phyloP scores from a whole-genome alignment of 2,888 invertebrate genomes.

The Pocota personata region DNA sequence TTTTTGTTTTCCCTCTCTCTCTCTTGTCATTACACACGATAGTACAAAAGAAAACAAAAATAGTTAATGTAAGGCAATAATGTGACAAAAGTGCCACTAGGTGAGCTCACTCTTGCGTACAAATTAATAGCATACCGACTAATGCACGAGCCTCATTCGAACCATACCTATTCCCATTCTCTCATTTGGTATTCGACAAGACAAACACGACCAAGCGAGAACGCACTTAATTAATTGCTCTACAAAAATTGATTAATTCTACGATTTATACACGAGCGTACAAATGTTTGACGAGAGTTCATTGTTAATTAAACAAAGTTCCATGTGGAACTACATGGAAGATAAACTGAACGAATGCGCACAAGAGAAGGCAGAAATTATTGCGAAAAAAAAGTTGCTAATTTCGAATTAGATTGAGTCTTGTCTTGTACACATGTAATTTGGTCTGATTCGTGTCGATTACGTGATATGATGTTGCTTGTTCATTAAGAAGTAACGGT shows the following conservation, averaged over 20 bases:
- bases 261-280: constrained; percentile 41
- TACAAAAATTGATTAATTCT: constrained; percentile 61
- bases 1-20: too few species aligned
- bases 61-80: constrained; percentile 35
- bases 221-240: constrained; percentile 68
- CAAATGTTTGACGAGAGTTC: constrained; percentile 46
- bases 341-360: constrained; percentile 10
- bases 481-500: background rate
- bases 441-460: constrained; percentile 56
- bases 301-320: constrained; percentile 64
- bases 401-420: constrained; percentile 57
- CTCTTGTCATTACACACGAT: background rate
- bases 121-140: constrained; percentile 19
- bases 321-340: constrained; percentile 2
- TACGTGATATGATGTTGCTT: constrained; percentile 50
- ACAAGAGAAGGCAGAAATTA: background rate
- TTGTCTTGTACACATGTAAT: constrained; percentile 56
- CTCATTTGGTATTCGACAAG: constrained; percentile 52
- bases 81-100: constrained; percentile 48
- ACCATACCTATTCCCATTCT: background rate
- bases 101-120: constrained; percentile 10
- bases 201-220: constrained; percentile 38
- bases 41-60: background rate
- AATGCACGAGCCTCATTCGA: background rate
- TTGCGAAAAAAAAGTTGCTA: constrained; percentile 28